These are phyloP conservation scores for Tethya wilhelma DNA, from an alignment of 37 sponge, comb jelly and placozoan genomes.

Conservation along the genomic window DNA sequence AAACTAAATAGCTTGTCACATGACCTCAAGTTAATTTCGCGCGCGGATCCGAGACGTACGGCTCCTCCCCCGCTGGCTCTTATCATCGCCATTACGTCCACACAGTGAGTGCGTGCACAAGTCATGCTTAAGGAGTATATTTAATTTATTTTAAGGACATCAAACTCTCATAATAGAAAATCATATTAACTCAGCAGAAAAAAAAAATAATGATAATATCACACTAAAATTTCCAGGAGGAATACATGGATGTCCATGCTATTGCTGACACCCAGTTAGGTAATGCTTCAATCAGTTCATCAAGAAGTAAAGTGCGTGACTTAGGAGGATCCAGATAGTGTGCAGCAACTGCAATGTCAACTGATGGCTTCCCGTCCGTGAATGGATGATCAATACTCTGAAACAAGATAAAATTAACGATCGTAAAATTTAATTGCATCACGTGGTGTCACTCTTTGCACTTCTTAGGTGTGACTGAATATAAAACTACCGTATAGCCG, in stretches of 20 bases:
- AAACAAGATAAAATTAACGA: neutral
- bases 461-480: too few relatives aligned
- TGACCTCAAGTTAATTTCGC: too few relatives aligned
- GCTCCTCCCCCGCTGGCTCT: too few relatives aligned
- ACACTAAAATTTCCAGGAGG: conserved; percentile 40
- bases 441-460: too few relatives aligned
- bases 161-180: too few relatives aligned
- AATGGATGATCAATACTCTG: neutral
- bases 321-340: conserved; percentile 57
- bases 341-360: conserved; percentile 25
- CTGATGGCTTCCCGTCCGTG: neutral
- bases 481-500: too few relatives aligned
- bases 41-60: too few relatives aligned
- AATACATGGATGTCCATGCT: conserved; percentile 31
- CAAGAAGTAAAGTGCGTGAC: conserved; percentile 32
- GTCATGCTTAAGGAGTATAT: too few relatives aligned
- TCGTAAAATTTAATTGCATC: neutral
- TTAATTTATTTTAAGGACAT: too few relatives aligned
- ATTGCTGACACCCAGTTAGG: conserved; percentile 65
- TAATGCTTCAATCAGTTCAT: neutral
- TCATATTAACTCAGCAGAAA: neutral
- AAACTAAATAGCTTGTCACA: too few relatives aligned
- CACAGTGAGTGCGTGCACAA: too few relatives aligned
- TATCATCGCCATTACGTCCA: too few relatives aligned
- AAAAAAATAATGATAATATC: neutral